Conservation (phyloP, 2,113 vertebrate genomes). For the Actinemys pallida region DNA sequence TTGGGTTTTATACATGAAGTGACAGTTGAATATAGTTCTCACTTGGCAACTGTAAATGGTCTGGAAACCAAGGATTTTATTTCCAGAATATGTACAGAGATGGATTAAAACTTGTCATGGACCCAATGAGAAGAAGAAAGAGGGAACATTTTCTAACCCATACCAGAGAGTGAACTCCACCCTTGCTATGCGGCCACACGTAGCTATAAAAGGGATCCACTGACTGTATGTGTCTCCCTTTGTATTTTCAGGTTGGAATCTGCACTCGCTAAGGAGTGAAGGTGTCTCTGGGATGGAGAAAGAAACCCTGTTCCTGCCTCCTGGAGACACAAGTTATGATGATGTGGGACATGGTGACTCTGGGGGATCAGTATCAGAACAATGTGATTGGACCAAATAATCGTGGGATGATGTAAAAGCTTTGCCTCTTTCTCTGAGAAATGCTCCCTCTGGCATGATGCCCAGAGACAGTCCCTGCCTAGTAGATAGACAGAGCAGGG, state of each 20-base stretch:
- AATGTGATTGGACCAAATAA: not conserved
- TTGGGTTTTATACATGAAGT: too few species aligned
- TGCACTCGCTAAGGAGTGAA: not conserved
- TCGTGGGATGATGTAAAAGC: not conserved
- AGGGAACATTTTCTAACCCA: not conserved
- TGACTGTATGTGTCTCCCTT: not conserved
- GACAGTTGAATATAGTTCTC: not conserved
- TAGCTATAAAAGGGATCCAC: not conserved
- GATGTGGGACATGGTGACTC: not conserved
- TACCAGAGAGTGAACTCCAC: not conserved
- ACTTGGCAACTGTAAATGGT: not conserved
- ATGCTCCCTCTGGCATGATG: not conserved
- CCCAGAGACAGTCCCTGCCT: not conserved
- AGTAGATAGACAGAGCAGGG: not conserved
- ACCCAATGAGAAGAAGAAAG: not conserved
- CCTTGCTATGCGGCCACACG: accelerated
- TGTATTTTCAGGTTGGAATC: not conserved
- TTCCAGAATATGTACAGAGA: not conserved
- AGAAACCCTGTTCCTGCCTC: not conserved
- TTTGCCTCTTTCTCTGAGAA: not conserved
- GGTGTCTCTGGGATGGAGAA: not conserved
- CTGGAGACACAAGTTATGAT: not conserved
- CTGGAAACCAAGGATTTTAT: not conserved
- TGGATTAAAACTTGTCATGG: not conserved
- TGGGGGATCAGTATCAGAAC: not conserved